Percentiles rank a stretch among this genome's conserved stretches.
These are phyloP conservation scores for Alca torda DNA, from an alignment of 2,797 vertebrate species.

Conservation along the genomic window DNA sequence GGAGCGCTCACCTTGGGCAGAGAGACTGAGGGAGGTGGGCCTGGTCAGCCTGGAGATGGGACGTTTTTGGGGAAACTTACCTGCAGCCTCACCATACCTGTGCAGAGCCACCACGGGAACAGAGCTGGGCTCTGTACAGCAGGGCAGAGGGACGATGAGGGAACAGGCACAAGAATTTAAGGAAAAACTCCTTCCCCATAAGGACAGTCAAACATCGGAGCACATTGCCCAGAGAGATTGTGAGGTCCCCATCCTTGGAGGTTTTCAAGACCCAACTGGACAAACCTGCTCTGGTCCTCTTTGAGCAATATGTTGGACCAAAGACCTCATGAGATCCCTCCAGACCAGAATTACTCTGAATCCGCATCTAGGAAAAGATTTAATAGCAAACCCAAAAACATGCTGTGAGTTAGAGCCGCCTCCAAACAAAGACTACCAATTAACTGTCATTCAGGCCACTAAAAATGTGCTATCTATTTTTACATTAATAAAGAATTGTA, in stretches of 20 bases:
- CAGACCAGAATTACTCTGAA: background rate
- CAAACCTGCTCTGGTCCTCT: background rate
- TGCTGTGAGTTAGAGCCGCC: background rate
- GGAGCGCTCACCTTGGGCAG: accelerated
- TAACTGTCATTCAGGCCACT: background rate
- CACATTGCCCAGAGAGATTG: background rate
- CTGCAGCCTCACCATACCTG: background rate
- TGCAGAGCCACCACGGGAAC: background rate
- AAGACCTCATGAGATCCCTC: background rate
- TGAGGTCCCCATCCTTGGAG: background rate
- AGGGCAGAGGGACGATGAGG: background rate
- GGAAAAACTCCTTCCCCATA: background rate
- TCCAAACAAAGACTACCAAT: background rate
- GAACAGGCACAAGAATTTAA: background rate
- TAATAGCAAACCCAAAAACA: background rate
- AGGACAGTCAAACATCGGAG: background rate
- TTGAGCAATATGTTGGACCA: background rate
- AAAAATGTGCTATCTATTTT: background rate
- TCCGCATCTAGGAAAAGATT: background rate
- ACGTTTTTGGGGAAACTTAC: background rate
- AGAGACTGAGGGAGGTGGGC: background rate
- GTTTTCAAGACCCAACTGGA: background rate
- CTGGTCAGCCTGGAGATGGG: background rate
- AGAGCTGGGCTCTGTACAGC: background rate
- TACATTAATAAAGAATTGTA: background rate